Base-by-base conservation (phyloP, 1,140 invertebrate genomes). In the Saxidomus purpurata region DNA sequence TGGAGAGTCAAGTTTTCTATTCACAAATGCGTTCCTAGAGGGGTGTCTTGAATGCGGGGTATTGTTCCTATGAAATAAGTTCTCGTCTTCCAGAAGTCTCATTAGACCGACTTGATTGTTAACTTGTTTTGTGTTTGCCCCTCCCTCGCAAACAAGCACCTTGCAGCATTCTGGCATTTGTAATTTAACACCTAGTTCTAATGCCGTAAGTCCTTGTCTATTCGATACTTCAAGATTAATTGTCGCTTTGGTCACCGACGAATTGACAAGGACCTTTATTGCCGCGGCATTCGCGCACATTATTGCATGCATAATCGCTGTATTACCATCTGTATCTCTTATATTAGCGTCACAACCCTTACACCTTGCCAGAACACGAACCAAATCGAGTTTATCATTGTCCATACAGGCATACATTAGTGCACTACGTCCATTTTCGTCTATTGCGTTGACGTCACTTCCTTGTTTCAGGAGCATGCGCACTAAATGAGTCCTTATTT, bases 381-480 rank as follows among this genome's bases (percentile, higher is more conserved):
- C 87, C 9, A 89, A 13, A 38, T 89, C 87, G 17, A 89, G 31
- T 84, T 89, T 89, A n/a, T 89, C 87, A 6, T 40, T 43, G 34
- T 89, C 80, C 87, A 89, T 89, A 22, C 98, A 97, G 8, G 98
- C 98, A 94, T 98, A 98, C 98, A 99, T 99, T 55, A 99, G 95
- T 17, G 98, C 98, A 3, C 98, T 98, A 87, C 97, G 98, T 19
- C 98, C 98, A 94, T 98, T 98, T 93, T 98, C 97, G 93, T 99
- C 98, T 95, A 98, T 97, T 86, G 98, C 98, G 94, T 99, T 99
- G 11, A 98, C 97, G 92, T 98, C 98, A 4, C 98, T 98, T 52
- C 98, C 98, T 63, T 59, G 28, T 43, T 69, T 49, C 6, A 92
- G 34, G 63, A 92, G 81, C 76, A 91, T 71, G 47, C 90, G 88